A percentile compares a stretch with the other conserved stretches of the same genome.
phyloP scores from a whole-genome alignment of 2,797 vertebrate genomes.

The Carduelis carduelis region DNA sequence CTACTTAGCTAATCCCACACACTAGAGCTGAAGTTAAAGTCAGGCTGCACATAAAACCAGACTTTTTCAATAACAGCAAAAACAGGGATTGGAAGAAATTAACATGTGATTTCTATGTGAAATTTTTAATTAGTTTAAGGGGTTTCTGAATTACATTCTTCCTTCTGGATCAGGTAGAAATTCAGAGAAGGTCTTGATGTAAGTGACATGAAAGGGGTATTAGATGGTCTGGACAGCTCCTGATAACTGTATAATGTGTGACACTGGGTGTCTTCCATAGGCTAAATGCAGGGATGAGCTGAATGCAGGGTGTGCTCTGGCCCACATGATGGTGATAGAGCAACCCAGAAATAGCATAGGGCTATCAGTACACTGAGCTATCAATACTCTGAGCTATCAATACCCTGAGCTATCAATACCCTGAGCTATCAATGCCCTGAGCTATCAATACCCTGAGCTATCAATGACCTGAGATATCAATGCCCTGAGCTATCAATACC shows the following conservation, averaged over 20 bases:
- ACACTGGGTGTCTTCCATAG: neutral
- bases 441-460: rapidly evolving
- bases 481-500: neutral
- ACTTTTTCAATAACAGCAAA: neutral
- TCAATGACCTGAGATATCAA: rapidly evolving
- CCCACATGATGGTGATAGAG: neutral
- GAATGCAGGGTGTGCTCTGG: neutral
- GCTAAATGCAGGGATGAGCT: neutral
- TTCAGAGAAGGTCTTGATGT: neutral
- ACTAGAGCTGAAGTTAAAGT: neutral
- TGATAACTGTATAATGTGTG: neutral
- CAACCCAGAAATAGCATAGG: rapidly evolving
- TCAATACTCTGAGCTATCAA: rapidly evolving
- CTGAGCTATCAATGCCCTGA: neutral
- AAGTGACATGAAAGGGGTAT: neutral
- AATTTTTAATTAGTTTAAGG: neutral
- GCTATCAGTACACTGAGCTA: neutral
- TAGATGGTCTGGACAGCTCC: neutral
- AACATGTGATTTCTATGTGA: neutral
- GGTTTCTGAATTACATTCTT: neutral
- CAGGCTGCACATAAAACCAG: neutral
- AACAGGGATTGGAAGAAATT: neutral
- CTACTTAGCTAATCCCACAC: neutral
- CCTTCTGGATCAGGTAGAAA: neutral
- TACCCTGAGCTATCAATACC: neutral